Percentiles rank a stretch among this genome's conserved stretches.
These are phyloP conservation scores for Neostethus bicornis DNA, from an alignment of 2,797 vertebrate genomes.

Conservation along the genomic window DNA sequence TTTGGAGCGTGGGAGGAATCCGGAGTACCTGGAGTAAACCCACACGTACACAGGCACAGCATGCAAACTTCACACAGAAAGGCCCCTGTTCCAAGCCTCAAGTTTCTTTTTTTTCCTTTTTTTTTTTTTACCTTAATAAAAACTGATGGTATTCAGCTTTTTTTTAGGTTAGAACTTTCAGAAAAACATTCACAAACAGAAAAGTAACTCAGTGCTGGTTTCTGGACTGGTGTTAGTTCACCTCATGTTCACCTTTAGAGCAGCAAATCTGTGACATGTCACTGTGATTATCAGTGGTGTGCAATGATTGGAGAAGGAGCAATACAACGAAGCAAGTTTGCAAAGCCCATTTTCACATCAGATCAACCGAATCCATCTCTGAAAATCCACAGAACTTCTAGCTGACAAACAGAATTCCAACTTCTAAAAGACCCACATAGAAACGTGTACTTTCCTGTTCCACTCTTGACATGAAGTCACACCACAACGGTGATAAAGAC, in stretches of 20 bases:
- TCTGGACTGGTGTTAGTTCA: slow-evolving; percentile 35
- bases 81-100: too few relatives aligned
- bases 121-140: neutral
- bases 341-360: slow-evolving; percentile 21
- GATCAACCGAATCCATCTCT: slow-evolving; percentile 27
- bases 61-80: too few relatives aligned
- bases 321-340: slow-evolving; percentile 30
- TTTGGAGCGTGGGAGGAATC: too few relatives aligned
- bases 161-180: slow-evolving; percentile 1
- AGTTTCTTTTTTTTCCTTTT: too few relatives aligned
- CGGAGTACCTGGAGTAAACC: too few relatives aligned
- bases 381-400: slow-evolving; percentile 32
- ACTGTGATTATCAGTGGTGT: slow-evolving; percentile 50
- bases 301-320: slow-evolving; percentile 45
- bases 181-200: slow-evolving; percentile 16
- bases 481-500: slow-evolving; percentile 27
- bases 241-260: slow-evolving; percentile 30
- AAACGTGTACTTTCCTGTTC: slow-evolving; percentile 19
- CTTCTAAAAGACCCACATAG: slow-evolving; percentile 14
- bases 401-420: slow-evolving; percentile 32
- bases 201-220: slow-evolving; percentile 19
- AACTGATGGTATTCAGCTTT: slow-evolving; percentile 1
- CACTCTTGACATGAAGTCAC: slow-evolving; percentile 41
- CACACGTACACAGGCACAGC: too few relatives aligned
- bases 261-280: slow-evolving; percentile 35